These are phyloP conservation scores for Diaphora mendica DNA, from an alignment of 2,888 invertebrate genomes.

Conservation along the genomic window DNA sequence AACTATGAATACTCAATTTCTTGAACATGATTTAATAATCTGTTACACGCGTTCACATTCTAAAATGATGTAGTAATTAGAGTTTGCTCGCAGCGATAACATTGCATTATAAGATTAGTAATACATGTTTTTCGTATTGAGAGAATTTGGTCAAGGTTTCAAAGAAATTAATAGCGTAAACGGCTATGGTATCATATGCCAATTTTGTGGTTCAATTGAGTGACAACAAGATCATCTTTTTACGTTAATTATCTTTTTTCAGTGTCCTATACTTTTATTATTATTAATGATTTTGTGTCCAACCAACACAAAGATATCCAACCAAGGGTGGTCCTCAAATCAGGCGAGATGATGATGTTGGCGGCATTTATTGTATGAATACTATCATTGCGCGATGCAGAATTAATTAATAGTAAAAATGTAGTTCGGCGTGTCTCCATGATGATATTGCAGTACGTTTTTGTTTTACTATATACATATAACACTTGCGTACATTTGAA, in stretches of 20 bases:
- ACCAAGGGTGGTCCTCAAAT: too few species aligned
- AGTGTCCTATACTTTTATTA: neutral
- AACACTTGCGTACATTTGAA: neutral
- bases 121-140: neutral
- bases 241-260: neutral
- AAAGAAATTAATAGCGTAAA: neutral
- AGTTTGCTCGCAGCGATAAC: neutral
- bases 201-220: neutral
- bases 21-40: slow-evolving; percentile 15
- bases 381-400: too few species aligned
- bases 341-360: too few species aligned
- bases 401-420: too few species aligned
- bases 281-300: too few species aligned
- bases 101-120: neutral
- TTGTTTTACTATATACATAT: too few species aligned
- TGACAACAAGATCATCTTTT: neutral
- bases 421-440: too few species aligned
- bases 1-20: neutral
- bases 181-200: neutral
- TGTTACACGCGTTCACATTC: neutral
- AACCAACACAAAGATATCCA: too few species aligned
- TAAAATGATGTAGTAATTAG: neutral
- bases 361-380: too few species aligned
- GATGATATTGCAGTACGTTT: too few species aligned
- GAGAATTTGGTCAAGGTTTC: neutral